These are phyloP conservation scores for Eristalis tenax DNA, from an alignment of 2,888 invertebrate species.

Conservation along the genomic window DNA sequence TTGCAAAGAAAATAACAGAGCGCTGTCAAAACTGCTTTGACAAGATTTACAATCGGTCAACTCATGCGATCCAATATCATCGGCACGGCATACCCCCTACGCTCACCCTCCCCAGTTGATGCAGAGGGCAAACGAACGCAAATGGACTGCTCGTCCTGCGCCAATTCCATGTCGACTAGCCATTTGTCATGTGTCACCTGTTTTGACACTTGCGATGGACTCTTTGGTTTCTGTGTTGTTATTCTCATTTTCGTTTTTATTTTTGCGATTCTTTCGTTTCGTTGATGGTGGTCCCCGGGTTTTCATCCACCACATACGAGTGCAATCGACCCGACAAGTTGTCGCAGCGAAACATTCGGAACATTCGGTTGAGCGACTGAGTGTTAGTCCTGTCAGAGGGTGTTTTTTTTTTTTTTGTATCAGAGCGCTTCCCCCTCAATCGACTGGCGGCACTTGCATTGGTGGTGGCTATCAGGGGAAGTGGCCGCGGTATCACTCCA, in stretches of 20 bases:
- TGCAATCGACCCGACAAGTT: constrained; percentile 28
- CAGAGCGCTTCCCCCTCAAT: constrained; percentile 45
- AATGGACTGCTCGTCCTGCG: constrained; percentile 25
- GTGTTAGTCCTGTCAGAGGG: background rate
- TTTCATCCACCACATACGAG: background rate
- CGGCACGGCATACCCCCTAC: constrained; percentile 25
- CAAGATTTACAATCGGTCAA: constrained; percentile 44
- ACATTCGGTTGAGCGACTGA: background rate
- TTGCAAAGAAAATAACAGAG: background rate
- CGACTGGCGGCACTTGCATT: constrained; percentile 32
- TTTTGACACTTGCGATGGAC: constrained; percentile 68
- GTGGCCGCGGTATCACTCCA: constrained; percentile 33
- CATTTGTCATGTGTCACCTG: constrained; percentile 72
- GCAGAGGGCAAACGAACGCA: background rate
- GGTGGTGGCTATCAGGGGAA: constrained; percentile 4
- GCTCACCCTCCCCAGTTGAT: background rate
- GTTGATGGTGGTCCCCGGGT: constrained; percentile 26
- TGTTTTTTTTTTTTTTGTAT: constrained; percentile 39
- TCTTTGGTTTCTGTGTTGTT: constrained; percentile 13
- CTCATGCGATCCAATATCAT: constrained; percentile 20
- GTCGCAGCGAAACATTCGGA: background rate
- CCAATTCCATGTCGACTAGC: constrained; percentile 59
- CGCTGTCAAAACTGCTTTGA: constrained; percentile 43
- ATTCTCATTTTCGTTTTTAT: constrained; percentile 5
- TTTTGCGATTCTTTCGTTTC: constrained; percentile 30